Percentiles rank a stretch among this genome's conserved stretches.
Evolutionary conservation across 2,113 vertebrate species (phyloP).

Genomic region (Corythaixoides concolor): DNA sequence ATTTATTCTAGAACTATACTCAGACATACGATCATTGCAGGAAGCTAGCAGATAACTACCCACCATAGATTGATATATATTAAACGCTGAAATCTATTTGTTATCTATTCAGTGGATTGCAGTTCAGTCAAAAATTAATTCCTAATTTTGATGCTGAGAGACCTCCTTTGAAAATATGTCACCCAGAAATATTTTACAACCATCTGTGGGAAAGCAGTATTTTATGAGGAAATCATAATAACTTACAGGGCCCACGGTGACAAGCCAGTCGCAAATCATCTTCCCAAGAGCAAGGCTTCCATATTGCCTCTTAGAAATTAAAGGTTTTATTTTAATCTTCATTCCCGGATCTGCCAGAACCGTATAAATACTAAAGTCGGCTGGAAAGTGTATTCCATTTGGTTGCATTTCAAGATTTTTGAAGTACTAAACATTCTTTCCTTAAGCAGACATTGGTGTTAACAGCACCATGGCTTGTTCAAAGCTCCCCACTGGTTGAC

Average conservation of each 20-base stretch:
- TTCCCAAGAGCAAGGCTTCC: not conserved
- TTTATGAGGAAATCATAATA: constrained; percentile 11
- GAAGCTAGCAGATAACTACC: not conserved
- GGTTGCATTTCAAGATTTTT: not conserved
- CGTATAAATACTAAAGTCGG: not conserved
- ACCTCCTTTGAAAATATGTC: constrained; percentile 3
- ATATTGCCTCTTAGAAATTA: constrained; percentile 1
- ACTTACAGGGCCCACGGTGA: not conserved
- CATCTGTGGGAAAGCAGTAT: not conserved
- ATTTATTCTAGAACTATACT: not conserved
- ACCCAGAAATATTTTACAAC: constrained; percentile 27
- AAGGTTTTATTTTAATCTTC: constrained; percentile 1
- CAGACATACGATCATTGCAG: not conserved
- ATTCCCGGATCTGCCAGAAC: not conserved
- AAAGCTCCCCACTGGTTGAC: not conserved
- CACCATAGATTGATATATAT: not conserved
- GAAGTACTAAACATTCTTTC: not conserved
- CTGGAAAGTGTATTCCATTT: not conserved
- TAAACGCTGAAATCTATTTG: not conserved
- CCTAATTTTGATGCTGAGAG: constrained; percentile 21
- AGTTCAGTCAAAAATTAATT: not conserved
- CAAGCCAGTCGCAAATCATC: not conserved
- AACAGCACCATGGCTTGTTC: not conserved
- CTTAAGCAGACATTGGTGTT: not conserved
- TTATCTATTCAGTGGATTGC: not conserved